Base-by-base conservation (phyloP, 2,797 vertebrate genomes). In the Rhyacichthys aspro region DNA sequence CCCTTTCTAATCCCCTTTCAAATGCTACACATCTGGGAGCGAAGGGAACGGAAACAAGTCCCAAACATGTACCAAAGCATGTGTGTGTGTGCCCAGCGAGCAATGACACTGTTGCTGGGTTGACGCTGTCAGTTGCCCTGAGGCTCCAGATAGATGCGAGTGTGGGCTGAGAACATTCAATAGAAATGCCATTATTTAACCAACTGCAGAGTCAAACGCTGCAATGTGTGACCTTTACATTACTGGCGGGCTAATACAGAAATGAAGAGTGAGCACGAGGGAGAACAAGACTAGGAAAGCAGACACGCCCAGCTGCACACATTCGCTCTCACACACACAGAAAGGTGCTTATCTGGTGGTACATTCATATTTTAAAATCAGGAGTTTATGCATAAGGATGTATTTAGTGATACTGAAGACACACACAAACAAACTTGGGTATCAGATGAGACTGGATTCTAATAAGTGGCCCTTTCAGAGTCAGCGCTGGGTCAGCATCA, bases 151-250 rank as follows among this genome's bases (percentile, higher is more conserved):
- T 7, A 52, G 49, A 80, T 17, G 67, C 78, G 78, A 75, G 59
- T 58, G 56, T 2, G 16, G 39, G 60, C 59, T 59, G 81, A 72
- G 73, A 83, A 72, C 78, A 68, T 76, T 78, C 85, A 88, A 87
- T 82, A 86, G 74, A 66, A 69, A 64, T 1, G 72, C 55, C 54
- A 67, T 84, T 84, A 85, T 82, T 86, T 85, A 84, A 84, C 82
- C 81, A 84, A 84, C 79, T 80, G 61, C 55, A 55, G 70, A 85
- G 82, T 87, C 76, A 81, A 85, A 79, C 16, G 55, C 70, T 76
- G 83, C 74, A 81, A 42, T 39, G 68, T 59, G 64, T 82, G 83
- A 89, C 84, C 86, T 88, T 88, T 86, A 79, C 79, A 71, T 81
- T 42, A 67, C 81, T 84, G 79, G 65, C 79, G 77, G 80, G 78